These are phyloP conservation scores for Parnassius glacialis DNA, from an alignment of 2,888 invertebrate genomes.

Conservation along the genomic window DNA sequence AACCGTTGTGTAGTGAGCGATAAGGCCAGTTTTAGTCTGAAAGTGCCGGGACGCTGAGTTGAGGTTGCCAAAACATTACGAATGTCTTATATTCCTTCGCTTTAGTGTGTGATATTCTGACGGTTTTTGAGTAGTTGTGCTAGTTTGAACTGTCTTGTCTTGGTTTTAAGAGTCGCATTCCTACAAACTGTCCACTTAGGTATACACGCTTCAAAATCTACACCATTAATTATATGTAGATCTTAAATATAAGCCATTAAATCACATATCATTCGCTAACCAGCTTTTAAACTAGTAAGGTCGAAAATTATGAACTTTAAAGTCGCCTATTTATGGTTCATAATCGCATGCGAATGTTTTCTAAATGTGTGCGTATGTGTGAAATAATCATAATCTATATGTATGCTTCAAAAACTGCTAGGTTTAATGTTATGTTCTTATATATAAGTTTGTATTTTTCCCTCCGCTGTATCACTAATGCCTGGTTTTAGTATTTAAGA, in stretches of 20 bases:
- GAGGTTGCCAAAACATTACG: slow-evolving; percentile 1
- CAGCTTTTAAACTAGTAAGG: neutral
- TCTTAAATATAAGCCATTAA: neutral
- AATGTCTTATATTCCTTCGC: slow-evolving; percentile 12
- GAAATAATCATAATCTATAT: too few relatives aligned
- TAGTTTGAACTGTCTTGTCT: slow-evolving; percentile 6
- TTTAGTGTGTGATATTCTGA: slow-evolving; percentile 12
- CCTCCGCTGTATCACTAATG: too few relatives aligned
- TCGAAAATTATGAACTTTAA: slow-evolving; percentile 1
- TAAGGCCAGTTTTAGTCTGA: neutral
- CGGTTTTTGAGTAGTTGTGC: slow-evolving; percentile 13
- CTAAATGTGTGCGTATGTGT: neutral
- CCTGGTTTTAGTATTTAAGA: too few relatives aligned
- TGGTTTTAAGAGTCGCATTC: slow-evolving; percentile 3
- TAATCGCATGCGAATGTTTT: neutral
- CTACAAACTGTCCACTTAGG: neutral
- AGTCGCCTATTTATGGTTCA: neutral
- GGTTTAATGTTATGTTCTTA: neutral
- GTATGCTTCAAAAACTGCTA: neutral
- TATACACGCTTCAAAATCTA: neutral
- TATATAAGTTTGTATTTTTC: too few relatives aligned
- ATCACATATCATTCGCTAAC: too few relatives aligned
- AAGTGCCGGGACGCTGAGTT: slow-evolving; percentile 1
- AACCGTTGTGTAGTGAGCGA: neutral
- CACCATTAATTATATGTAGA: too few relatives aligned